Percentiles rank a stretch among this genome's conserved stretches.
phyloP scores from a whole-genome alignment of 2,888 invertebrate species.

The Branchellion lobata region DNA sequence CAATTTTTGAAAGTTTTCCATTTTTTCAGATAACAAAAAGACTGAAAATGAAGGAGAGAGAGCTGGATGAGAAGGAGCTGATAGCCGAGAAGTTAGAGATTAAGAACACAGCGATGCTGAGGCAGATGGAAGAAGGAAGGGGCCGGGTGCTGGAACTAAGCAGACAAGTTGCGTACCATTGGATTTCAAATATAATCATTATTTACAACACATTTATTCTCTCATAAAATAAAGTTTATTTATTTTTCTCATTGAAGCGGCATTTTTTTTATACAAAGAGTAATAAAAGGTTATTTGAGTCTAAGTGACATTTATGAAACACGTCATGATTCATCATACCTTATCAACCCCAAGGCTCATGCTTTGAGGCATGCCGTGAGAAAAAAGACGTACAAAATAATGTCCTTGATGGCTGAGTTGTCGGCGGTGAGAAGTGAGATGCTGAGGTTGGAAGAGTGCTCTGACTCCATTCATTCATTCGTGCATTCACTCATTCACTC shows the following conservation, averaged over 20 bases:
- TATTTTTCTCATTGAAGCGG: no score
- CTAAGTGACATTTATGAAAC: no score
- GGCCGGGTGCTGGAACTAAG: conserved; percentile 61
- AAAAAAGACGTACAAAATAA: conserved; percentile 61
- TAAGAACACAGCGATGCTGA: conserved; percentile 57
- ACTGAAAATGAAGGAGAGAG: conserved; percentile 61
- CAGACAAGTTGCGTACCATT: conserved; percentile 61
- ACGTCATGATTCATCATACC: no score
- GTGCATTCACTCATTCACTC: no score
- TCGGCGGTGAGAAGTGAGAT: conserved; percentile 62
- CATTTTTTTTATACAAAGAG: no score
- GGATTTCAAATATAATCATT: no score
- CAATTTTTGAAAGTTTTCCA: no score
- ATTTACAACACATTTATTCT: no score
- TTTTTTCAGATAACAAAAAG: conserved; percentile 61
- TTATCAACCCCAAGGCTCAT: neutral
- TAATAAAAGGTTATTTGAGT: no score
- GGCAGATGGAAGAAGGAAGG: conserved; percentile 59
- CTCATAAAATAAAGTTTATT: conserved; percentile 33
- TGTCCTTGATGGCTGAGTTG: conserved; percentile 62
- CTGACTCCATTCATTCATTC: no score
- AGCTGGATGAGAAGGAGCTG: conserved; percentile 61
- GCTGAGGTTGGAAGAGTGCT: conserved; percentile 25
- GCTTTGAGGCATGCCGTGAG: conserved; percentile 52
- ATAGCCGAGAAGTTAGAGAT: conserved; percentile 60